Evolutionary conservation across 2,888 invertebrate species (phyloP).

Genomic region (Lymantria dispar): DNA sequence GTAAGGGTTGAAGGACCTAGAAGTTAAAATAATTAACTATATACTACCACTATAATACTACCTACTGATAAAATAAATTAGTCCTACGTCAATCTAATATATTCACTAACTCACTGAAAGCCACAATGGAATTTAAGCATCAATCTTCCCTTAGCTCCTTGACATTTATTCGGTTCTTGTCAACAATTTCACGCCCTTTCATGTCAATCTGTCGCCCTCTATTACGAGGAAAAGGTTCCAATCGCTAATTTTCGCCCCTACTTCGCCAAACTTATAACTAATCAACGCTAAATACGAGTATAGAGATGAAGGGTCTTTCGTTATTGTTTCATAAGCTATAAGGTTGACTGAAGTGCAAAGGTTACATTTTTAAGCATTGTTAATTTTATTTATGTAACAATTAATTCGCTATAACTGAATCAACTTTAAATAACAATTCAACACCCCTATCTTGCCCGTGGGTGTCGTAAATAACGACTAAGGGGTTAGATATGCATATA

Average conservation of each 20-base stretch:
- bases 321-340: constrained; percentile 36
- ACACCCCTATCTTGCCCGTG: too few relatives aligned
- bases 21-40: too few relatives aligned
- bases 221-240: constrained; percentile 15
- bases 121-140: constrained; percentile 28
- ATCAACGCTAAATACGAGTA: constrained; percentile 15
- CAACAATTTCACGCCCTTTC: constrained; percentile 28
- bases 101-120: constrained; percentile 17
- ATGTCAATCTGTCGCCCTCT: constrained; percentile 26
- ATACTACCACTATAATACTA: too few relatives aligned
- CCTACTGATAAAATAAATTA: too few relatives aligned
- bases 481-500: too few relatives aligned
- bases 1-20: too few relatives aligned
- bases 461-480: too few relatives aligned
- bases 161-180: constrained; percentile 31
- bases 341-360: too few relatives aligned
- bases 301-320: constrained; percentile 20
- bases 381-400: too few relatives aligned
- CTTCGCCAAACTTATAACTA: constrained; percentile 12
- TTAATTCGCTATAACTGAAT: too few relatives aligned
- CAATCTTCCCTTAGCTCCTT: constrained; percentile 24
- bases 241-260: constrained; percentile 22
- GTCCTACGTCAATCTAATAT: background rate
- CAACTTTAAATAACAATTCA: too few relatives aligned
- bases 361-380: too few relatives aligned